phyloP scores from a whole-genome alignment of 2,888 invertebrate genomes.

The Heliothis peltigera region DNA sequence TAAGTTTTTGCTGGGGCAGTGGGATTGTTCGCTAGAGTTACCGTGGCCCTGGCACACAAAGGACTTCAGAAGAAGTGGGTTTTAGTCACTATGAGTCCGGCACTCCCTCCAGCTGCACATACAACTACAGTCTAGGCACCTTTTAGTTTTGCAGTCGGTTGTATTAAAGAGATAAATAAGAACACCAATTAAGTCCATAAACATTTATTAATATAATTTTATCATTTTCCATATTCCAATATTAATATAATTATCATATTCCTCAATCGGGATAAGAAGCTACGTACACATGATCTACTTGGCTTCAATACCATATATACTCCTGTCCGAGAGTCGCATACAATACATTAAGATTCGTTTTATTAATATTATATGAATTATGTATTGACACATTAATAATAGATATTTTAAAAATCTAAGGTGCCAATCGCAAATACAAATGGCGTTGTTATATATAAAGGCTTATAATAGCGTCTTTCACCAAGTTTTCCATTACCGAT shows the following conservation, averaged over 20 bases:
- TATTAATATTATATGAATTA: conserved; percentile 79
- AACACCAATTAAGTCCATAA: conserved; percentile 80
- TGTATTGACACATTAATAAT: conserved; percentile 82
- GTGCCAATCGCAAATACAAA: conserved; percentile 88
- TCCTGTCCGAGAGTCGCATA: conserved; percentile 83
- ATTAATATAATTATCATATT: conserved; percentile 83
- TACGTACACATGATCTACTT: conserved; percentile 85
- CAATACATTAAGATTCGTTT: conserved; percentile 82
- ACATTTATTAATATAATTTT: conserved; percentile 89
- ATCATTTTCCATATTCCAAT: conserved; percentile 88
- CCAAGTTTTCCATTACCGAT: conserved; percentile 86
- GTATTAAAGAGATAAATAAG: conserved; percentile 51
- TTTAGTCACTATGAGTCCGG: no score
- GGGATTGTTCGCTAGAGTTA: no score
- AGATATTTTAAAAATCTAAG: conserved; percentile 83
- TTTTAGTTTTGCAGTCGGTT: background rate
- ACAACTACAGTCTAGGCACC: no score
- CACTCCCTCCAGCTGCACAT: no score
- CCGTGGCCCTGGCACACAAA: no score
- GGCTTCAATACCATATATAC: conserved; percentile 85
- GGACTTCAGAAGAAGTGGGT: no score
- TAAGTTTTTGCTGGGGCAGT: no score
- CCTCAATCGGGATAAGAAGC: conserved; percentile 84
- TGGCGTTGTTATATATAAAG: conserved; percentile 83
- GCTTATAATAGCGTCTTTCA: conserved; percentile 89